Evolutionary conservation across 2,113 vertebrate species (phyloP), one percentile per base, ranked within the genome.

Genomic region (Motacilla alba): DNA sequence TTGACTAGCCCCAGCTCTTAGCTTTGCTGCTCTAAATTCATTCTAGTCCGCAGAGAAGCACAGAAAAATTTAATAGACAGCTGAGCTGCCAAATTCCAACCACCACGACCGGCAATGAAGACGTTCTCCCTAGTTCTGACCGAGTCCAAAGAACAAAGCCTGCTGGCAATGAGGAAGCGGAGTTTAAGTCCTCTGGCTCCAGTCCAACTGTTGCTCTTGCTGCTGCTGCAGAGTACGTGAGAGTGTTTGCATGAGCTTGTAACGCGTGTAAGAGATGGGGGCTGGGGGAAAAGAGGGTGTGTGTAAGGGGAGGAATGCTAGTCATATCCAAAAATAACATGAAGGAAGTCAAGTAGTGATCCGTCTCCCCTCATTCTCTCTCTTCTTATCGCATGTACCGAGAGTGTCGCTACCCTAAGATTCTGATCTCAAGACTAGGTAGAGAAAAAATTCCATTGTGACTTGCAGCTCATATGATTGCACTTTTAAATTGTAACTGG

Each of bases 261-360:
- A 94, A 76, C 14, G 93, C 81, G 21, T 79, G 93, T 24, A 58
- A 37, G 80, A 64, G 92, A 44, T 72, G 89, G 90, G 93, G 95
- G 95, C 95, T 95, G 96, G 95, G 94, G 88, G 52, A 87, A 95
- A 95, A 68, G 96, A 96, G 98, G 97, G 97, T 96, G 98, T 97
- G 97, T 97, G 96, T 94, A 90, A 94, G 85, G 91, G 82, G 96
- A 91, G 97, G 98, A 97, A 97, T 96, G 97, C 94, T 60, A 93
- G 77, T 60, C 76, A 72, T 70, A 96, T 96, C 98, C 98, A 96
- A 97, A 98, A 98, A 98, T 97, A 97, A 97, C 96, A 93, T 3
- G 49, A 80, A 92, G 86, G 77, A 90, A 92, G 64, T 75, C 82
- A 62, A 26, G 35, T 37, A 84, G 74, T 10, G 53, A 81, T 70